A percentile compares a stretch with the other conserved stretches of the same genome.
These are phyloP conservation scores for Lophotriccus pileatus DNA, from an alignment of 2,797 vertebrate genomes.

Conservation along the genomic window DNA sequence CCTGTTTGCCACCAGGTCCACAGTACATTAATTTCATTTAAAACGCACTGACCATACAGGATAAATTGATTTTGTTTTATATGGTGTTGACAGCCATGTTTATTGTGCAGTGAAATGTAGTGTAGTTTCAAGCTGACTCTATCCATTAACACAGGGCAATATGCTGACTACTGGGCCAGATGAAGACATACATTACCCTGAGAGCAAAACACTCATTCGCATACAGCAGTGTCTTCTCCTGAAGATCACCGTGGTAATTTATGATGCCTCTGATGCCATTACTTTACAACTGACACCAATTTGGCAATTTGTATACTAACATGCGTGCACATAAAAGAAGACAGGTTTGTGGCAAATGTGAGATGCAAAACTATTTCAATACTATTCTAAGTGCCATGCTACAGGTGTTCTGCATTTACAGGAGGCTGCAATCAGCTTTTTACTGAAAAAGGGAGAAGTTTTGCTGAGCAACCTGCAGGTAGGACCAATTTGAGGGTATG, in stretches of 20 bases:
- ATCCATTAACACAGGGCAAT: conserved; percentile 97
- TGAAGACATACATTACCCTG: conserved; percentile 99
- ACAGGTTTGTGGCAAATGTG: conserved; percentile 81
- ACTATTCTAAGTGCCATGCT: conserved; percentile 44
- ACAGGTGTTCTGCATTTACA: conserved; percentile 66
- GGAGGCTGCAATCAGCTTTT: not conserved
- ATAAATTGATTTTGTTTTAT: conserved; percentile 99
- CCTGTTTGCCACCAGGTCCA: conserved; percentile 81
- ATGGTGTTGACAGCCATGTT: conserved; percentile 98
- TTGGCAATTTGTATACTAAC: conserved; percentile 95
- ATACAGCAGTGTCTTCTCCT: conserved; percentile 87
- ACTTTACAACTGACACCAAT: conserved; percentile 95
- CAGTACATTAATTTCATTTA: conserved; percentile 99
- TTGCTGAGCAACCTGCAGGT: not conserved
- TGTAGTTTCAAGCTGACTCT: conserved; percentile 93
- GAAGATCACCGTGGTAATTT: conserved; percentile 90
- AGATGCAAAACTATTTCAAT: conserved; percentile 67
- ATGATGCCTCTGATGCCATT: conserved; percentile 88
- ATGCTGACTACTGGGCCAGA: conserved; percentile 98
- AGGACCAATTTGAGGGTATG: not conserved
- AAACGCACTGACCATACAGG: conserved; percentile 95
- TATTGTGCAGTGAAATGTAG: conserved; percentile 99
- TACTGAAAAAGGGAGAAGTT: not conserved
- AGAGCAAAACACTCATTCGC: conserved; percentile 87
- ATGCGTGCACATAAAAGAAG: conserved; percentile 81